Conservation (phyloP, 2,113 vertebrate genomes). For the Lanius collurio region DNA sequence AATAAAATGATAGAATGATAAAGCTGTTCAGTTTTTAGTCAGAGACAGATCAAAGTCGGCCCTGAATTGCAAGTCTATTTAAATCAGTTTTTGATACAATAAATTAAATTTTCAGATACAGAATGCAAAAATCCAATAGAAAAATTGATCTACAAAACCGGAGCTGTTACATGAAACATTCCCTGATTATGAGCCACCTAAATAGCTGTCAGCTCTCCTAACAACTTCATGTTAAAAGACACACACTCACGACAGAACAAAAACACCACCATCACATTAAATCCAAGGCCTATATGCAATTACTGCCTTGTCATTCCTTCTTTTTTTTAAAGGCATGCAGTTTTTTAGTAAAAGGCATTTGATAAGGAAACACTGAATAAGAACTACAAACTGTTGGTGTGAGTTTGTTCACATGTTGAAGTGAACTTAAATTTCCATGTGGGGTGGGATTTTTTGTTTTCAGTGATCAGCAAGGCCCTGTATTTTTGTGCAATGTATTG, state of each 20-base stretch:
- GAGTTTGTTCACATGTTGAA: not conserved
- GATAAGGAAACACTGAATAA: not conserved
- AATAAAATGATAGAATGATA: not conserved
- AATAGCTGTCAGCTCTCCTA: not conserved
- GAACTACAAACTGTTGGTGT: not conserved
- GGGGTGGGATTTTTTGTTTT: not conserved
- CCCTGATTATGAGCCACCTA: not conserved
- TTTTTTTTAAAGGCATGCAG: not conserved
- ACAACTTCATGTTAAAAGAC: not conserved
- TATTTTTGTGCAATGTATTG: not conserved
- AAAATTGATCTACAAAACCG: not conserved
- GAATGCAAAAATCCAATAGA: constrained; percentile 10
- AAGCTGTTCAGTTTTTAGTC: not conserved
- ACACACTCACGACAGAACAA: not conserved
- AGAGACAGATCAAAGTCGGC: not conserved
- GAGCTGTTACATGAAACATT: not conserved
- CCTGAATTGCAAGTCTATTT: not conserved
- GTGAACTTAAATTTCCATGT: not conserved
- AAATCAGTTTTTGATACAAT: constrained; percentile 14
- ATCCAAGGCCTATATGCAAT: not conserved
- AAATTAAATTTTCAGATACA: constrained; percentile 24
- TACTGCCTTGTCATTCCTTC: not conserved
- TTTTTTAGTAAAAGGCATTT: not conserved
- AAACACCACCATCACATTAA: not conserved
- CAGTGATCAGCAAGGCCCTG: not conserved